Conservation (phyloP, 2,797 vertebrate species). For the Parauchenoglanis punctatus region DNA sequence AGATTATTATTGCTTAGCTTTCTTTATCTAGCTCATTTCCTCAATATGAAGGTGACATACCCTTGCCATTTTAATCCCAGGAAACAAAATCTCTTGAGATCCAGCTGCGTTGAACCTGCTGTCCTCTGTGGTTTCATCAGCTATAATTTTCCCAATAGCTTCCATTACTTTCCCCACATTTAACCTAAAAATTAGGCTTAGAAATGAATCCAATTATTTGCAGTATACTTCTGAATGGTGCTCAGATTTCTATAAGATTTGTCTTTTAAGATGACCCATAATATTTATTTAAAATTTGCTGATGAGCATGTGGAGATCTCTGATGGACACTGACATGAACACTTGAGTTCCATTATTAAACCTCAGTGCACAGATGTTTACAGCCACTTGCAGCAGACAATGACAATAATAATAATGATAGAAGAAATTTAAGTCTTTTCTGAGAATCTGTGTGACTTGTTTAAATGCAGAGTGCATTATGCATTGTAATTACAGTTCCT, state of each 20-base stretch:
- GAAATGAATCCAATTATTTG: background rate
- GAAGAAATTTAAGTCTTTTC: slow-evolving; percentile 7
- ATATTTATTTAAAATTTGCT: background rate
- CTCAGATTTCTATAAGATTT: background rate
- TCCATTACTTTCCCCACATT: slow-evolving; percentile 17
- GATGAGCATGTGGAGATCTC: background rate
- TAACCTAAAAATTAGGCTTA: slow-evolving; percentile 27
- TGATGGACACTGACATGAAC: background rate
- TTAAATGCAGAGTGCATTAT: slow-evolving; percentile 20
- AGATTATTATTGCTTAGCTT: background rate
- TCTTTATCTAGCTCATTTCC: slow-evolving; percentile 4
- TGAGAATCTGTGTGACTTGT: background rate
- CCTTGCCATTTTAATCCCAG: slow-evolving; percentile 3
- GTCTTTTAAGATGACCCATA: background rate
- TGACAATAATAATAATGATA: slow-evolving; percentile 2
- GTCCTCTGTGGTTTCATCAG: slow-evolving; percentile 16
- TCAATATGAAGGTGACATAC: slow-evolving; percentile 11
- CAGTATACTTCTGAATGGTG: background rate
- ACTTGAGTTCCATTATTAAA: background rate
- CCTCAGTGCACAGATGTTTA: background rate
- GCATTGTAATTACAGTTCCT: slow-evolving; percentile 29
- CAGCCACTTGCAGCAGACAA: background rate
- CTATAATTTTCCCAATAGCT: slow-evolving; percentile 29
- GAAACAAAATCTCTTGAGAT: slow-evolving; percentile 22
- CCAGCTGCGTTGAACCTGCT: background rate